phyloP scores from a whole-genome alignment of 2,113 vertebrate genomes.

The Hyaena hyaena region DNA sequence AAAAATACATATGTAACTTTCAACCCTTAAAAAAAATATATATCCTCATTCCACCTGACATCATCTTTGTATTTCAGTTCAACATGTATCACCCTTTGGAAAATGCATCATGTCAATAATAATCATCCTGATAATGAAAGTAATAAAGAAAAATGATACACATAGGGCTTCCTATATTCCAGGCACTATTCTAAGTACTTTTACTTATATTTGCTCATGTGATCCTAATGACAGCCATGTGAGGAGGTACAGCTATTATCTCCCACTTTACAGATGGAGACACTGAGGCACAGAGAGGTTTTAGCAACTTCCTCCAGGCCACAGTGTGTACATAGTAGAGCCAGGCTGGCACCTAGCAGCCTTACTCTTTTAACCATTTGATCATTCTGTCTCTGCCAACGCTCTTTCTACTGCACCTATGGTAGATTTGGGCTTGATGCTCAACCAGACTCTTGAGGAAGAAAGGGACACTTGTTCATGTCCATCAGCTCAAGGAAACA shows the following conservation, averaged over 20 bases:
- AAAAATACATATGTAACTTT: background rate
- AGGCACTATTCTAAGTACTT: background rate
- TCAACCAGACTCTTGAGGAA: background rate
- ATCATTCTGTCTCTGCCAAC: rapidly evolving
- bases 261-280: background rate
- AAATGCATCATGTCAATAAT: background rate
- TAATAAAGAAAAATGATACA: background rate
- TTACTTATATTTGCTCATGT: background rate
- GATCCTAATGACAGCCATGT: background rate
- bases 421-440: background rate
- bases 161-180: background rate
- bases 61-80: background rate
- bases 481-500: background rate
- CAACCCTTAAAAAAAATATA: background rate
- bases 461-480: background rate
- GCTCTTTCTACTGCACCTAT: background rate
- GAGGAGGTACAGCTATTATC: background rate
- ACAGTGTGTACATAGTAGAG: background rate
- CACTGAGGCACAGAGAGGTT: background rate
- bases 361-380: background rate
- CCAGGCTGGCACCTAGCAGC: background rate
- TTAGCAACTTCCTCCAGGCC: background rate
- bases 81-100: background rate
- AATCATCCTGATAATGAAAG: background rate
- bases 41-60: background rate